Conservation (phyloP, 1,140 invertebrate species). For the Araneus ventricosus region DNA sequence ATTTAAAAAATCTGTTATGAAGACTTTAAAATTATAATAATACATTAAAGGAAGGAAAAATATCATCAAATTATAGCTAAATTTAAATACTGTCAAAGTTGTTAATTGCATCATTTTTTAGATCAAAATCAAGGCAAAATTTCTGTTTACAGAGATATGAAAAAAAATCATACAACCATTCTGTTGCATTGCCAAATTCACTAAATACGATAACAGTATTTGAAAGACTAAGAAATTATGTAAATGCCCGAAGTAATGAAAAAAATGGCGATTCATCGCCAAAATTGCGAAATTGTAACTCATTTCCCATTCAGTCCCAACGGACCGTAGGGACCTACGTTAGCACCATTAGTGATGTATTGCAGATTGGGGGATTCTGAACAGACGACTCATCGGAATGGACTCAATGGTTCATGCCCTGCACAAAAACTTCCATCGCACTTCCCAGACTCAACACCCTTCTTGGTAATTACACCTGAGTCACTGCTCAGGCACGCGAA, state of each 20-base stretch:
- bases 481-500: neutral
- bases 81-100: too few species aligned
- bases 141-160: too few species aligned
- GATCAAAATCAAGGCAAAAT: too few species aligned
- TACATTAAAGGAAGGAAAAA: too few species aligned
- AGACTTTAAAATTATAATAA: too few species aligned
- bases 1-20: too few species aligned
- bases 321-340: neutral
- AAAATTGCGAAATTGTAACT: neutral
- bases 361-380: neutral
- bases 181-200: too few species aligned
- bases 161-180: too few species aligned
- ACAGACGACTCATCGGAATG: neutral
- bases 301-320: neutral
- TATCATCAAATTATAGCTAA: too few species aligned
- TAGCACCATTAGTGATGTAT: neutral
- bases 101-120: too few species aligned
- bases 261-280: neutral
- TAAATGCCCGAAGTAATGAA: neutral
- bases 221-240: neutral
- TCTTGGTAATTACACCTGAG: slow-evolving; percentile 7
- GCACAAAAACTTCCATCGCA: neutral
- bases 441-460: neutral
- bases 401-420: neutral
- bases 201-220: too few species aligned